Evolutionary conservation across 2,113 vertebrate species (phyloP).

Genomic region (Sapajus apella): DNA sequence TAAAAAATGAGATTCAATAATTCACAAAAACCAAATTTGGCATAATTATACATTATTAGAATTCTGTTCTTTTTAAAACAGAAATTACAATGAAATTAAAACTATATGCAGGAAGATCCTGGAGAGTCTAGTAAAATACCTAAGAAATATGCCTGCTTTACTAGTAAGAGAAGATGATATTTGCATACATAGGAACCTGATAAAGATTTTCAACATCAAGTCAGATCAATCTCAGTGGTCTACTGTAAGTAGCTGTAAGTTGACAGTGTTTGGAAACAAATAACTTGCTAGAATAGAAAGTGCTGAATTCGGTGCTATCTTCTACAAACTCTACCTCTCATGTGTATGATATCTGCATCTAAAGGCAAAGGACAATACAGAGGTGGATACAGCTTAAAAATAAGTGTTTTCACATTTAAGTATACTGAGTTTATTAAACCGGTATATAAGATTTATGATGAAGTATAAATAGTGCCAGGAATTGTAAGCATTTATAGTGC

Average conservation of each 20-base stretch:
- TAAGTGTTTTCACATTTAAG: constrained; percentile 4
- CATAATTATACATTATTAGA: background rate
- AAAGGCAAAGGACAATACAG: background rate
- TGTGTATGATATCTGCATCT: background rate
- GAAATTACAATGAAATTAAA: constrained; percentile 24
- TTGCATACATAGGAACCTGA: constrained; percentile 6
- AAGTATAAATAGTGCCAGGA: background rate
- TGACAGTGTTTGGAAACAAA: background rate
- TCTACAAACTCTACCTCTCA: background rate
- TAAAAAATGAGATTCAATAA: background rate
- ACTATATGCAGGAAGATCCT: background rate
- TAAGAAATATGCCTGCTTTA: background rate
- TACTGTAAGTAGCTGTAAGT: background rate
- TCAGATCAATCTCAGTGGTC: background rate
- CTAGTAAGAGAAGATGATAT: background rate
- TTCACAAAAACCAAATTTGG: background rate
- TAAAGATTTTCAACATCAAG: background rate
- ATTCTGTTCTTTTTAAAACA: background rate
- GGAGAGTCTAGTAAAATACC: background rate
- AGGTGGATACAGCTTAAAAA: constrained; percentile 32
- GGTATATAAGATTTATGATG: background rate
- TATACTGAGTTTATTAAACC: background rate
- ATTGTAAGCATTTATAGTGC: background rate
- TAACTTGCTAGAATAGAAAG: background rate
- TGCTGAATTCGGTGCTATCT: background rate